These are phyloP conservation scores for Cheilosia impressa DNA, from an alignment of 2,888 invertebrate genomes.

Conservation along the genomic window DNA sequence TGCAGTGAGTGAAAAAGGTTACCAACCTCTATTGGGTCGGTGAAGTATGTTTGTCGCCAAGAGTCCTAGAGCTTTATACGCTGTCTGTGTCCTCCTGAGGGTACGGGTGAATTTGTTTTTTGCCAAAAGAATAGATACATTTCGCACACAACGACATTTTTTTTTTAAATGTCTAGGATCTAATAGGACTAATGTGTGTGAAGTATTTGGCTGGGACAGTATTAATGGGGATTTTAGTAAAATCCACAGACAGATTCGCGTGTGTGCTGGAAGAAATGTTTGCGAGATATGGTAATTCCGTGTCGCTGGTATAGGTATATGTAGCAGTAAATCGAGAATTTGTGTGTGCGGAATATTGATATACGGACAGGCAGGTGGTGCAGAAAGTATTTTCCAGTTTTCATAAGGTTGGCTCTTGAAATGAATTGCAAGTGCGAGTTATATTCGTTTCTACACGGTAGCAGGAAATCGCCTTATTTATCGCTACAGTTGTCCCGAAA, in stretches of 20 bases:
- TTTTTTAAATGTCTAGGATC: constrained; percentile 26
- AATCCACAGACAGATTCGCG: constrained; percentile 19
- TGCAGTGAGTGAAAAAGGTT: constrained; percentile 47
- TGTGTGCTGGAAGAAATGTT: constrained; percentile 10
- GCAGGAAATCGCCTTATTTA: constrained; percentile 48
- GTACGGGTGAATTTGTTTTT: constrained; percentile 58
- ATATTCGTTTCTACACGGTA: constrained; percentile 39
- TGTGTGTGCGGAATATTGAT: constrained; percentile 67
- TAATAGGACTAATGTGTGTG: constrained; percentile 69
- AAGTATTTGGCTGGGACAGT: constrained; percentile 42
- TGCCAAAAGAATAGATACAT: constrained; percentile 41
- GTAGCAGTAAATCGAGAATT: constrained; percentile 62
- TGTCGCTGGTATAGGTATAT: constrained; percentile 31
- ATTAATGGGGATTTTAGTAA: constrained; percentile 12
- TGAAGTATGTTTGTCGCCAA: constrained; percentile 70
- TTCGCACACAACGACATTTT: constrained; percentile 33
- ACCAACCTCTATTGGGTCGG: constrained; percentile 26
- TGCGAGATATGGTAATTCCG: constrained; percentile 65
- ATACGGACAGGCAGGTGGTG: constrained; percentile 52
- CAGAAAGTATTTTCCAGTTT: constrained; percentile 24
- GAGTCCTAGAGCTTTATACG: constrained; percentile 29
- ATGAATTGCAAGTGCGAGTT: constrained; percentile 10
- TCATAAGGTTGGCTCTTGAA: constrained; percentile 11
- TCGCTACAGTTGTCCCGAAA: constrained; percentile 12
- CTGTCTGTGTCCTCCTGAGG: not conserved